phyloP scores from a whole-genome alignment of 2,888 invertebrate species.

The Silvanus unidentatus region DNA sequence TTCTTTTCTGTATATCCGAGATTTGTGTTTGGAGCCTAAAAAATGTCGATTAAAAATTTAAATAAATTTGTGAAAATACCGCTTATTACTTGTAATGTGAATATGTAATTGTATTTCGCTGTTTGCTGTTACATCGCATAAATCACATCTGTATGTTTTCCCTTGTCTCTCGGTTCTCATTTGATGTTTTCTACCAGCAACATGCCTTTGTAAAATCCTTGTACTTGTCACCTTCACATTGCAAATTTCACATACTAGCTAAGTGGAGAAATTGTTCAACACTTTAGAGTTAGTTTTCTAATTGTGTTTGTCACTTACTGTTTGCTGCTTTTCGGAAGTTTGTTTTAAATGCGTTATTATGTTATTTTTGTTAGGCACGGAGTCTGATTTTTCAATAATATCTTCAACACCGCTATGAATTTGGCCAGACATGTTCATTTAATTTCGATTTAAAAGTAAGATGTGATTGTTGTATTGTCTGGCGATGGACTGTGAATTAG shows the following conservation, averaged over 20 bases:
- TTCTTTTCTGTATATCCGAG: slow-evolving; percentile 29
- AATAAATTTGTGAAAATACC: slow-evolving; percentile 3
- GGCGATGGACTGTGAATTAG: no score
- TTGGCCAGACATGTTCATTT: neutral
- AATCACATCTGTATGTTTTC: slow-evolving; percentile 40
- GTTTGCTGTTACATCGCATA: slow-evolving; percentile 42
- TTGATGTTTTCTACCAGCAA: slow-evolving; percentile 42
- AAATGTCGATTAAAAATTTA: slow-evolving; percentile 6
- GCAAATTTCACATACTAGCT: slow-evolving; percentile 39
- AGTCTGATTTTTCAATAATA: neutral
- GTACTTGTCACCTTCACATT: slow-evolving; percentile 42
- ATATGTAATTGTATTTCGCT: slow-evolving; percentile 43
- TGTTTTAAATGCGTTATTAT: neutral
- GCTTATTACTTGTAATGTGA: slow-evolving; percentile 40
- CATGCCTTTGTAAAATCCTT: slow-evolving; percentile 40
- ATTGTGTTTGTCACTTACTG: neutral
- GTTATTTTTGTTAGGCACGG: neutral
- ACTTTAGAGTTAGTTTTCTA: no score
- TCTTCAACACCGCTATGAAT: slow-evolving; percentile 3
- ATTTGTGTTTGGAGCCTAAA: slow-evolving; percentile 33
- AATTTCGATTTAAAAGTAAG: no score
- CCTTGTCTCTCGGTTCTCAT: slow-evolving; percentile 39
- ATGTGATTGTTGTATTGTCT: no score
- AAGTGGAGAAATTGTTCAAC: slow-evolving; percentile 30
- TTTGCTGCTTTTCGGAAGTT: neutral